These are phyloP conservation scores for Siniperca chuatsi DNA, from an alignment of 2,113 vertebrate genomes.

Conservation along the genomic window DNA sequence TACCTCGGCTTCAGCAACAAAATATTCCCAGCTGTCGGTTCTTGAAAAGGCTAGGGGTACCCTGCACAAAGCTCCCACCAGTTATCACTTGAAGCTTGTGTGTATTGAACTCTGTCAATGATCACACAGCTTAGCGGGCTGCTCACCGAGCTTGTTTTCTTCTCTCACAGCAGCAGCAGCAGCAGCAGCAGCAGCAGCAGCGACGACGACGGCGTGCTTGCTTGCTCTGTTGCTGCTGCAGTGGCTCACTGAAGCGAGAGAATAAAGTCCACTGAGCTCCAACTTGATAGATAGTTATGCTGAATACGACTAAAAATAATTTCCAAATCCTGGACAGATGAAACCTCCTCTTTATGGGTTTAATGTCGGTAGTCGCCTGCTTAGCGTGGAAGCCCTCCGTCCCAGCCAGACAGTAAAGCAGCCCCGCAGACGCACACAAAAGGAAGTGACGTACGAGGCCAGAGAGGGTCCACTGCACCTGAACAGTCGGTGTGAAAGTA, in stretches of 20 bases:
- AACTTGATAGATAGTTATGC: not conserved
- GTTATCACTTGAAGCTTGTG: conserved; percentile 69
- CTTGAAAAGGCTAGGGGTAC: not conserved
- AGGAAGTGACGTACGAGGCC: conserved; percentile 82
- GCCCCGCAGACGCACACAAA: conserved; percentile 70
- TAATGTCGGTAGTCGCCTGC: conserved; percentile 47
- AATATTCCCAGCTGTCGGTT: conserved; percentile 10
- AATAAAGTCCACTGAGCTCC: conserved; percentile 36
- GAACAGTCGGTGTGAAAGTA: conserved; percentile 59
- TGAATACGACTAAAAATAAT: not conserved
- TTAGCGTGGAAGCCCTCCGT: conserved; percentile 64
- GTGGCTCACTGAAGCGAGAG: conserved; percentile 36
- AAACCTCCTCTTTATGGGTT: conserved; percentile 22
- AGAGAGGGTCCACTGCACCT: conserved; percentile 71
- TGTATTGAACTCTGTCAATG: conserved; percentile 86
- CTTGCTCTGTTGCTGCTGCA: conserved; percentile 63
- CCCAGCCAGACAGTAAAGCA: conserved; percentile 67
- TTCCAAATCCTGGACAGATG: conserved; percentile 13
- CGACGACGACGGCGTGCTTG: conserved; percentile 65
- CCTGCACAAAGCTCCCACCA: conserved; percentile 5
- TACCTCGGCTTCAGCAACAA: conserved; percentile 51
- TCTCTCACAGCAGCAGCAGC: conserved; percentile 62
- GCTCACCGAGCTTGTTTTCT: conserved; percentile 73
- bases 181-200: conserved; percentile 54
- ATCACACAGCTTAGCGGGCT: conserved; percentile 81